Base-by-base conservation (phyloP, 2,113 vertebrate genomes). In the Rhineura floridana region DNA sequence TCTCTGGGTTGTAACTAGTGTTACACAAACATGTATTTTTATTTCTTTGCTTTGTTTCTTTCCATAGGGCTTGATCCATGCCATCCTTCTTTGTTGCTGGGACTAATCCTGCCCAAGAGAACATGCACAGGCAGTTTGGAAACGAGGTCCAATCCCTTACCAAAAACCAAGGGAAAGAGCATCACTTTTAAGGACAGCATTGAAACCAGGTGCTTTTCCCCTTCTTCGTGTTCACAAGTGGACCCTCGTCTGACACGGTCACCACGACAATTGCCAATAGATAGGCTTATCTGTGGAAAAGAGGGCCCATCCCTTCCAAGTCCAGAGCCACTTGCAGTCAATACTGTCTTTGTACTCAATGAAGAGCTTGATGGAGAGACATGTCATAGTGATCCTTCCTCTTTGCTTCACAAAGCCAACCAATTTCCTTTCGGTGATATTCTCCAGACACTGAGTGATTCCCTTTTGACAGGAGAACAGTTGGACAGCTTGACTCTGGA, bases 41-140 rank as follows among this genome's bases (percentile, higher is more conserved):
- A 39, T 72, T 33, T 21, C 23, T 1, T 5, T 6, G 3, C 17
- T 19, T 63, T n/a, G 28, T 11, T 70, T 73, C 59, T 81, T 75
- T 63, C 48, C 7, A 13, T n/a, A 95, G 96, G 95, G 6, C 30
- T 94, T 52, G 87, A 95, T 83, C 70, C 0, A 0, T 80, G 88
- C 77, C 87, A 87, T 79, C 91, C 94, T 0, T 76, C 86, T 69
- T 88, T 91, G 28, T 55, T 95, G 28, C 85, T 95, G 84, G 92
- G 84, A 3, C 86, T 96, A 62, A 87, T 96, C 87, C 90, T 96
- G 55, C 95, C 95, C 70, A 94, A 91, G 42, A 81, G 81, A 69
- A 21, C 70, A 6, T 52, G 33, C 46, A 42, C 50, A 11, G 6
- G n/a, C 84, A 59, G 81, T 75, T 12, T 84, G 33, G 4, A 36